Base-by-base conservation (phyloP, 2,113 vertebrate species). In the Regulus satrapa region DNA sequence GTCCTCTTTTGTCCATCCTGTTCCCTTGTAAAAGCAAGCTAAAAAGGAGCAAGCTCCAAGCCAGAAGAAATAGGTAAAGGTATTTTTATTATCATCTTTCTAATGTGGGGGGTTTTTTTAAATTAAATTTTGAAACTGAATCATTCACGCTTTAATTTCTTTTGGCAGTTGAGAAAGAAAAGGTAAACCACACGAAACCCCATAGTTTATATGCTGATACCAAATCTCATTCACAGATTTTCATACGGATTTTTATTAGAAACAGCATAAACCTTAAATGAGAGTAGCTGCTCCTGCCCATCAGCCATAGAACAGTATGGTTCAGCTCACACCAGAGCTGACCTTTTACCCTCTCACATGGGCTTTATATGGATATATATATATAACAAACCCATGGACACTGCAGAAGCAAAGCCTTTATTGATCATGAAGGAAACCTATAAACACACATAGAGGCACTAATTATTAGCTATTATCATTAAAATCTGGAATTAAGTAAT, bases 151-250 rank as follows among this genome's bases (percentile, higher is more conserved):
- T 38, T 51, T 82, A 46, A 78, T 77, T 92, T 91, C 26, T 85
- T 90, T 83, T 61, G n/a, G 78, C 82, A 80, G 49, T 14, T 52
- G 31, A 77, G 56, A 83, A 79, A 72, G 46, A 69, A 92, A 94
- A 94, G 38, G 28, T 89, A 87, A 83, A 81, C 45, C 83, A 91
- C 55, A 85, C 73, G 83, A 96, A 72, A 94, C 86, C 12, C 34
- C 72, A 55, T 36, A 45, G 34, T 79, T 92, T 93, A 59, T 26
- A 41, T 45, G 72, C 5, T 16, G 41, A 80, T 85, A 88, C 54
- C 32, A 89, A 86, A 94, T 91, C 81, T 94, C 72, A 87, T 93
- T 97, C 71, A 77, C 75, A 93, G 66, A 83, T 91, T 89, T 88
- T 79, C 79, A 75, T 54, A 16, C 32, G 64, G 52, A 62, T 80